Evolutionary conservation across 2,797 vertebrate species (phyloP).

Genomic region (Fratercula arctica): DNA sequence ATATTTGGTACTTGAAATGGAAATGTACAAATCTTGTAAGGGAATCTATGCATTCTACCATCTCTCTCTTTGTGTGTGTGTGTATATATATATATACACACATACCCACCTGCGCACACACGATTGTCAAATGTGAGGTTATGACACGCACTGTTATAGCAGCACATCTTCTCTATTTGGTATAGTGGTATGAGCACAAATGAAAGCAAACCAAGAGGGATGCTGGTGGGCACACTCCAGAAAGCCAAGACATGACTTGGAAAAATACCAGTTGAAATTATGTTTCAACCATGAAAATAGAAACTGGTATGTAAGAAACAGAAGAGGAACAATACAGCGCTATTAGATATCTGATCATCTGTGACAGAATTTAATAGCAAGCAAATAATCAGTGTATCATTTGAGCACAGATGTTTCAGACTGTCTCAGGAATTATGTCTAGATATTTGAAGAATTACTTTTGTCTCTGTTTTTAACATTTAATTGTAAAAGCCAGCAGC

Average conservation of each 20-base stretch:
- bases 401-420: background rate
- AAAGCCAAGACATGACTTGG: background rate
- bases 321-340: background rate
- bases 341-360: background rate
- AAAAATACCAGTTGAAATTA: background rate
- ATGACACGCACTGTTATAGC: background rate
- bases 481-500: background rate
- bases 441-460: background rate
- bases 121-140: background rate
- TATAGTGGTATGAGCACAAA: background rate
- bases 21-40: background rate
- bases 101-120: rapidly evolving
- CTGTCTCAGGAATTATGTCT: background rate
- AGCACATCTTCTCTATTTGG: background rate
- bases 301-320: background rate
- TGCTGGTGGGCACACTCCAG: background rate
- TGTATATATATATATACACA: background rate
- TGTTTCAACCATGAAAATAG: background rate
- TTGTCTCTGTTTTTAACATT: background rate
- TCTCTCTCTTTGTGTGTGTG: background rate
- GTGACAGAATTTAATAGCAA: background rate
- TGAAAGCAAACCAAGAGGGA: background rate
- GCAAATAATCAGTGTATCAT: background rate
- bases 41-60: background rate
- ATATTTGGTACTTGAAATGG: background rate